phyloP scores from a whole-genome alignment of 2,113 vertebrate genomes.

The Falcunculus frontatus region DNA sequence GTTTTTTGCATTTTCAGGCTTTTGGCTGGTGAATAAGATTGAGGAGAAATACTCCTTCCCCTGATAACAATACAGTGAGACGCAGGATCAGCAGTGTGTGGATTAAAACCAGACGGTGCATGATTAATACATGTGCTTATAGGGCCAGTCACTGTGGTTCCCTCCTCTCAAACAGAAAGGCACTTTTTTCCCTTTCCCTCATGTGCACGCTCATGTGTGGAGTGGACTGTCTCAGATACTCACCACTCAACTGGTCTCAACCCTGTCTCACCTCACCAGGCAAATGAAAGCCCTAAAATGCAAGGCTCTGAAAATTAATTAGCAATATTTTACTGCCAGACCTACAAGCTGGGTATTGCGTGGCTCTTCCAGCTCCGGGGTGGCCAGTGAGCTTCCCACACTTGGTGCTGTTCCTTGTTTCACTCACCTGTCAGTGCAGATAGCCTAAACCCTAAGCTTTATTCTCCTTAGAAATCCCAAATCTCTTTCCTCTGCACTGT shows the following conservation, averaged over 20 bases:
- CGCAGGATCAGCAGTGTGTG: slow-evolving; percentile 76
- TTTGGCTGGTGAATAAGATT: slow-evolving; percentile 78
- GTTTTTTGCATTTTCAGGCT: slow-evolving; percentile 81
- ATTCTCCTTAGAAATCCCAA: background rate
- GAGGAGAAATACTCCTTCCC: slow-evolving; percentile 78
- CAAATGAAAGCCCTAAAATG: background rate
- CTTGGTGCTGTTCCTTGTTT: background rate
- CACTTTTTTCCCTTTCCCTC: slow-evolving; percentile 5
- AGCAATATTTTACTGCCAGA: background rate
- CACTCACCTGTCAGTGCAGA: background rate
- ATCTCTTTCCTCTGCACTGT: background rate
- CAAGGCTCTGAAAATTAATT: background rate
- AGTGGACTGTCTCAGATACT: slow-evolving; percentile 36
- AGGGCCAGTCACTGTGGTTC: slow-evolving; percentile 76
- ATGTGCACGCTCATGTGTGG: slow-evolving; percentile 14
- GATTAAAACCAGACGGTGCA: slow-evolving; percentile 82
- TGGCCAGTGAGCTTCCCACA: background rate
- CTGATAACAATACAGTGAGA: slow-evolving; percentile 79
- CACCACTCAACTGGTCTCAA: slow-evolving; percentile 1
- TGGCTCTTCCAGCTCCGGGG: background rate
- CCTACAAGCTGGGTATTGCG: background rate
- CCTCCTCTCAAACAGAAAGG: slow-evolving; percentile 72
- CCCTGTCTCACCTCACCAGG: slow-evolving; percentile 13
- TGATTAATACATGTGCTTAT: slow-evolving; percentile 81
- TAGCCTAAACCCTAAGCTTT: background rate